Base-by-base conservation (phyloP, 2,888 invertebrate genomes). In the Acleris sparsana region DNA sequence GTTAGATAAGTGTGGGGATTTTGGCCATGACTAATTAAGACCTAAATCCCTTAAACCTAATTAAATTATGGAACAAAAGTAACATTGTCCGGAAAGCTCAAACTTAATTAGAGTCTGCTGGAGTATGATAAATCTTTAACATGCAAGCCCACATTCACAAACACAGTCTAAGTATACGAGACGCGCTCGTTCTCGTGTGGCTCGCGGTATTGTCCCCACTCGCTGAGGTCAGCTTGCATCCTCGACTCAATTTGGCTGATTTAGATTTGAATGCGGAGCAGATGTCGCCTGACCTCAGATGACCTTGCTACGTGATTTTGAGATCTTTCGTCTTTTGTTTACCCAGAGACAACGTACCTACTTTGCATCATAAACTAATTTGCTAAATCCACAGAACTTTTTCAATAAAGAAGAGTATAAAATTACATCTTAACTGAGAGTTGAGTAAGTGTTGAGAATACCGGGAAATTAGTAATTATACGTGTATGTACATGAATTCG, bases 291-390 rank as follows among this genome's bases (percentile, higher is more conserved):
- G 46, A 46, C 25, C 57, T 46, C 46, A 29, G 16, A 25, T 44
- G 57, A 57, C 25, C 57, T 25, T n/a, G 57, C 44, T 46, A 46
- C 46, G 57, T 57, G 57, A 46, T 57, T 57, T 57, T 25, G 44
- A 44, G 46, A 25, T 46, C n/a, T 5, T 22, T 22, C n/a, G n/a
- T 22, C 46, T 46, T 43, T 57, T 57, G 57, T 22, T 18, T 46
- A 11, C 25, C n/a, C 25, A 22, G n/a, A 46, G 17, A 57, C 0
- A 56, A 46, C 6, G 7, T n/a, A 17, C 6, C 3, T n/a, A 17
- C 13, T 39, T 39, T 39, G 13, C 0, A 39, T 1, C 1, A 39
- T 39, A 39, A 39, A 3, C 1, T 11, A 39, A 3, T 39, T 39
- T 13, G 13, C 39, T 13, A 39, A 39, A 39, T 13, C 39, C 39